Conservation (phyloP, 2,797 vertebrate genomes). For the Okamejei kenojei region DNA sequence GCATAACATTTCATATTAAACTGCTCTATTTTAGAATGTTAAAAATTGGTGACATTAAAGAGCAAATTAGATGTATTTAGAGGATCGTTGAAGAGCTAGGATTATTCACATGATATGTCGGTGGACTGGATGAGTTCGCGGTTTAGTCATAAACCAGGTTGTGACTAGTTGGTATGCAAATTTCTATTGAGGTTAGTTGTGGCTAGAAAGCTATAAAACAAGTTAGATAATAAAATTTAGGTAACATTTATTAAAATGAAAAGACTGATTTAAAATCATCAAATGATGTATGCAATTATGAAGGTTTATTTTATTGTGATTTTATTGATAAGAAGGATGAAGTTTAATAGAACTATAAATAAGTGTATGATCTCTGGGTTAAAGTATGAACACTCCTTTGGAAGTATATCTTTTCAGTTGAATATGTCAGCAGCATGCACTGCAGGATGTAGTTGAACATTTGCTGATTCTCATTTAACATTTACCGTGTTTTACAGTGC, state of each 20-base stretch:
- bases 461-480: background rate
- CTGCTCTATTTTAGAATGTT: background rate
- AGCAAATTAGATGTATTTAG: background rate
- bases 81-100: background rate
- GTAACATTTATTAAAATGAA: background rate
- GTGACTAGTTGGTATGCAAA: background rate
- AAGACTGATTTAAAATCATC: background rate
- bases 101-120: background rate
- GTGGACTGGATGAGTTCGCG: background rate
- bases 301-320: background rate
- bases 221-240: background rate
- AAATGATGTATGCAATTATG: background rate
- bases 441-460: background rate
- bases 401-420: background rate
- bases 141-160: background rate
- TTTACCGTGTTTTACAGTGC: background rate
- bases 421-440: background rate
- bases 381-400: background rate
- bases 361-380: background rate
- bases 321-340: background rate
- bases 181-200: slow-evolving; percentile 26
- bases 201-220: slow-evolving; percentile 21
- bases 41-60: background rate
- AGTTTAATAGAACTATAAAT: background rate
- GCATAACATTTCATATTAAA: background rate